Percentiles rank a stretch among this genome's conserved stretches.
These are phyloP conservation scores for Dicaeum eximium DNA, from an alignment of 2,113 vertebrate species.

Conservation along the genomic window DNA sequence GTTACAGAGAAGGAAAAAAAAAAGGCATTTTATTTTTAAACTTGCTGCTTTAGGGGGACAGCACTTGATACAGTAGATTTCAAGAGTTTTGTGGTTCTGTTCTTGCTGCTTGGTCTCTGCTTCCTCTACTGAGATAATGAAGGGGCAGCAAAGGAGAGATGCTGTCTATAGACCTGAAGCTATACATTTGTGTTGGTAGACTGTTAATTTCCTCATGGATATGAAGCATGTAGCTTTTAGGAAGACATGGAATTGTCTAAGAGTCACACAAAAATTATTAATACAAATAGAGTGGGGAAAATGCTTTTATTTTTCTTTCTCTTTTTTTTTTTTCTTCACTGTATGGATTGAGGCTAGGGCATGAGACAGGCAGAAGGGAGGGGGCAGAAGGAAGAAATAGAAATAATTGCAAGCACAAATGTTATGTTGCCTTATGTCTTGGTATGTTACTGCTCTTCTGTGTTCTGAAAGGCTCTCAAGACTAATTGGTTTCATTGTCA, in stretches of 20 bases:
- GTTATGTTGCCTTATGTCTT: not conserved
- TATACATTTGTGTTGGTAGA: not conserved
- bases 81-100: not conserved
- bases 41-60: not conserved
- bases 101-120: not conserved
- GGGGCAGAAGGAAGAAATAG: not conserved
- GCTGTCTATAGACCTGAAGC: not conserved
- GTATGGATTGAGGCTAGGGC: not conserved
- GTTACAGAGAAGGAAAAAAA: not conserved
- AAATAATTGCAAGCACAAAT: not conserved
- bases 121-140: not conserved
- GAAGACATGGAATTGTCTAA: not conserved
- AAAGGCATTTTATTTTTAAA: not conserved
- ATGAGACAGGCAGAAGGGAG: not conserved
- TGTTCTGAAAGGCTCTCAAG: not conserved
- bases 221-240: not conserved
- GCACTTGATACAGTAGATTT: not conserved
- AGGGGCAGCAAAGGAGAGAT: not conserved
- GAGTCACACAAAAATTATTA: not conserved
- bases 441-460: slow-evolving; percentile 30
- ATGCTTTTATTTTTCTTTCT: not conserved
- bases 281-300: not conserved
- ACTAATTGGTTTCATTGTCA: slow-evolving; percentile 71
- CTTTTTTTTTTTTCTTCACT: not conserved
- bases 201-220: not conserved